Conservation (phyloP, 2,113 vertebrate genomes). For the Barbus barbus region DNA sequence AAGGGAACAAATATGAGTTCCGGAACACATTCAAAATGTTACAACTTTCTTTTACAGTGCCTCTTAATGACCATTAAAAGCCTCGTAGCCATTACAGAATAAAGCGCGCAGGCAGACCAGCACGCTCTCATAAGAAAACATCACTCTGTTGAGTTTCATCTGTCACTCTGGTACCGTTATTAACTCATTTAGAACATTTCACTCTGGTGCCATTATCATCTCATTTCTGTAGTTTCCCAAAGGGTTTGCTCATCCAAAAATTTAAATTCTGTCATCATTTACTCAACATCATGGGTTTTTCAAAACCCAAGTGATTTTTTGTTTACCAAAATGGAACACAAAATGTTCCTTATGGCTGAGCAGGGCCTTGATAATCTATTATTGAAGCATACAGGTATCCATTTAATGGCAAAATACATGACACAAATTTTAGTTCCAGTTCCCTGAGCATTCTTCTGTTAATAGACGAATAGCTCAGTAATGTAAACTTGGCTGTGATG, state of each 20-base stretch:
- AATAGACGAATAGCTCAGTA: neutral
- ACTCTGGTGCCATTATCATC: conserved; percentile 18
- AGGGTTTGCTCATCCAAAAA: conserved; percentile 7
- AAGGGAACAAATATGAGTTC: neutral
- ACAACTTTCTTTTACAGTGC: conserved; percentile 5
- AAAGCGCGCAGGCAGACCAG: neutral
- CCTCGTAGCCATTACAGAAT: neutral
- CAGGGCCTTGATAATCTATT: too few species aligned
- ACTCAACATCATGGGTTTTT: neutral
- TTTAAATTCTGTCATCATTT: neutral
- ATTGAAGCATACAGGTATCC: neutral
- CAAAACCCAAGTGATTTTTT: neutral
- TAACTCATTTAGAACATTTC: conserved; percentile 19
- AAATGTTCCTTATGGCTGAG: neutral
- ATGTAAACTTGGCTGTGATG: conserved; percentile 30
- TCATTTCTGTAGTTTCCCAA: neutral
- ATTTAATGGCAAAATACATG: neutral
- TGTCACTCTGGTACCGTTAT: neutral
- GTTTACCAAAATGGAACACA: neutral
- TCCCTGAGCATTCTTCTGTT: neutral
- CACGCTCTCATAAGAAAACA: neutral
- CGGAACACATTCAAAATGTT: conserved; percentile 9
- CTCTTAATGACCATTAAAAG: conserved; percentile 32
- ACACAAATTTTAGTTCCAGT: neutral
- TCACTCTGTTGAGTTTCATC: conserved; percentile 7